Evolutionary conservation across 2,797 vertebrate species (phyloP).

Genomic region (Sebastes taczanowskii): DNA sequence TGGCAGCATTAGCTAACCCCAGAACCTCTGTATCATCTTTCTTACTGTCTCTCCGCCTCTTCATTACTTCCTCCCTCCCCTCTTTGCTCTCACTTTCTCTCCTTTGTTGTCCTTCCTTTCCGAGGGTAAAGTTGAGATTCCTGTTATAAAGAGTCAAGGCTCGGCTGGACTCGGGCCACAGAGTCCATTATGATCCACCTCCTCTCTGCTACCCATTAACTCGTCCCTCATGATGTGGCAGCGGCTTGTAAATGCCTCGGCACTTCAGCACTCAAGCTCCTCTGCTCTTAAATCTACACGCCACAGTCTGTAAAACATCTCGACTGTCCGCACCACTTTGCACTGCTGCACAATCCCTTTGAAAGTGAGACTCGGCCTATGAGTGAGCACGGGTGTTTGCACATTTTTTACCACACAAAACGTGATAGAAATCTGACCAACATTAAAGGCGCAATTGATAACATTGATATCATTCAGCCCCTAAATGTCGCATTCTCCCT

Average conservation of each 20-base stretch:
- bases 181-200: conserved; percentile 75
- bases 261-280: conserved; percentile 57
- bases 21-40: conserved; percentile 57
- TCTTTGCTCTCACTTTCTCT: conserved; percentile 45
- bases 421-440: neutral
- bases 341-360: conserved; percentile 34
- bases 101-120: conserved; percentile 33
- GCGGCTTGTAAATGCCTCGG: conserved; percentile 64
- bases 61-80: conserved; percentile 9
- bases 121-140: conserved; percentile 60
- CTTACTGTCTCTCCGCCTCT: conserved; percentile 35
- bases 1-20: conserved; percentile 55
- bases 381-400: conserved; percentile 27
- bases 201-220: conserved; percentile 65
- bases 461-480: too few species aligned
- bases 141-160: conserved; percentile 57
- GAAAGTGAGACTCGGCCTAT: conserved; percentile 32
- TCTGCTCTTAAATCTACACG: conserved; percentile 62
- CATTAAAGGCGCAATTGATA: neutral
- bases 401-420: neutral
- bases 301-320: conserved; percentile 61
- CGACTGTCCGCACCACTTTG: conserved; percentile 51
- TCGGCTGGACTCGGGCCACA: conserved; percentile 72
- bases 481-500: too few species aligned
- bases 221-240: conserved; percentile 70